Base-by-base conservation (phyloP, 2,113 vertebrate genomes). In the Drymodes brunneopygia region DNA sequence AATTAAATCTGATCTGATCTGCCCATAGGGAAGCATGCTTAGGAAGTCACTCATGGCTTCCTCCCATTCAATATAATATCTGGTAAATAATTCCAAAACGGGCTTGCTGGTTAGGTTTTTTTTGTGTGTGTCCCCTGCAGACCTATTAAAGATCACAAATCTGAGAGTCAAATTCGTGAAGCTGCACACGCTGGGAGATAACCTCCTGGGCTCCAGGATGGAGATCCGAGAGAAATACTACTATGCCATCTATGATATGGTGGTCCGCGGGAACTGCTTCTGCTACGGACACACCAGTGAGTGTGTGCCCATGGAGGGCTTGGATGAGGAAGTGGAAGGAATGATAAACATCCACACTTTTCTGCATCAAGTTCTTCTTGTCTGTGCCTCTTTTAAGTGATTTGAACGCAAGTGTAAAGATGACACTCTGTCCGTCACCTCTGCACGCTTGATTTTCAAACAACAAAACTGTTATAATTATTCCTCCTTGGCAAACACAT, bases 211-310 rank as follows among this genome's bases (percentile, higher is more conserved):
- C 97, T 99, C 99, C 0, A 98, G 99, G 70, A 98, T 99, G 97
- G 99, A 99, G 98, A 99, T 99, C 96, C 98, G 99, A 53, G 99
- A 99, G 94, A 99, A 99, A 95, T 99, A 99, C 91, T 99, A 99
- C 88, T 99, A 99, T 2, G 98, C 99, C 5, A 92, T 99, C 79
- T 99, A 99, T 0, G 99, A 99, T 82, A 99, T 99, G 99, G 99
- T 99, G 91, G 99, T 99, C 9, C 98, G 99, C 1, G 99, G 99
- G 40, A 99, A 99, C 97, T 99, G 99, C 67, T 99, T 99, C 98
- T 99, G 99, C 97, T 99, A 99, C 0, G 99, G 99, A 13, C 99
- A 99, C 2, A 99, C 99, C 94, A 99, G 99, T 0, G 99, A 99
- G 87, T 99, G 99, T 1, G 99, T 99, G 0, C 99, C 99, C 0